Evolutionary conservation across 2,113 vertebrate genomes (phyloP), one percentile per base, ranked within the genome.

Genomic region (Carassius auratus): DNA sequence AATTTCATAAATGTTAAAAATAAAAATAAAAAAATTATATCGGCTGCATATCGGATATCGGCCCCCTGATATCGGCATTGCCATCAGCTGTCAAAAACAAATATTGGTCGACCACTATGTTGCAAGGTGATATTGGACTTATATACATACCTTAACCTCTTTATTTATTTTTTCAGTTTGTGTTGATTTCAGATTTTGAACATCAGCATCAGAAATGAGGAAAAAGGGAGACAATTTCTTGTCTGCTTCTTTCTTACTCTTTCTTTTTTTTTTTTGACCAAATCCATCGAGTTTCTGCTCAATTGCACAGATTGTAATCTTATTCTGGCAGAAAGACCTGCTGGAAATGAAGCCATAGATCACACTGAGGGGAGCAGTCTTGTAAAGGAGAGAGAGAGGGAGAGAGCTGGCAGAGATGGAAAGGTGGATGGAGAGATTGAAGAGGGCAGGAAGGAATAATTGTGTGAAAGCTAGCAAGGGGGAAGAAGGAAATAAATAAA

Each of bases 281-380:
- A 84, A 90, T 92, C 89, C 90, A 88, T 92, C 86, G 87, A 90
- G 90, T 93, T 93, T 94, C 90, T 38, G 75, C 91, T 91, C 91
- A 91, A 90, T 91, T 92, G 91, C 92, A 89, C 91, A 90, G 90
- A 92, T 94, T 92, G 89, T 92, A 93, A 93, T 94, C 90, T 91
- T 87, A 90, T 93, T 93, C 89, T 90, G 84, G 89, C 76, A 90
- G 86, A 86, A 89, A 82, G 85, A 86, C 86, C 14, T 84, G 89
- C 83, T 92, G 92, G 92, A 94, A 94, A 94, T 94, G 71, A 92
- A 94, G 92, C 91, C 92, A 93, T 95, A 94, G 90, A 93, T 94
- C 93, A 94, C 90, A 85, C 87, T 89, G 81, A 82, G 90, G 89
- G 89, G 83, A 82, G 91, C 86, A 82, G 61, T 86, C 84, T 83